A percentile compares a stretch with the other conserved stretches of the same genome.
Conservation (phyloP, 2,797 vertebrate species). For the Anas bernieri region DNA sequence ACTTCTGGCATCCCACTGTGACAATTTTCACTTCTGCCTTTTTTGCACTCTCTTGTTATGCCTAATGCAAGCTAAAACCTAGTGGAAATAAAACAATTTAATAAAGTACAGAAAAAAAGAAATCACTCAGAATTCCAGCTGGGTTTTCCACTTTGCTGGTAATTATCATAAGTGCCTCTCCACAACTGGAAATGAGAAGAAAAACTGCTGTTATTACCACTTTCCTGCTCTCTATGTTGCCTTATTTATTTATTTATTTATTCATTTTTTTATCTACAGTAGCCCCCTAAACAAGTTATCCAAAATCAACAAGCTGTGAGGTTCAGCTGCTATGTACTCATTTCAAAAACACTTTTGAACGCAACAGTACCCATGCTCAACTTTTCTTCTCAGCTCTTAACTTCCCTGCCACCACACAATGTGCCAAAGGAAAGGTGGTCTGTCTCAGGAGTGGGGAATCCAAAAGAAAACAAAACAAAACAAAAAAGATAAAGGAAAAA, state of each 20-base stretch:
- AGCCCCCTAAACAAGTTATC: conserved; percentile 65
- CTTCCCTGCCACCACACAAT: neutral
- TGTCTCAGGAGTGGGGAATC: neutral
- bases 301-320: conserved; percentile 59
- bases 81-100: conserved; percentile 46
- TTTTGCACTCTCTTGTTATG: conserved; percentile 21
- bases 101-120: conserved; percentile 40
- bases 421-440: neutral
- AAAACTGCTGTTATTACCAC: conserved; percentile 28
- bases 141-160: conserved; percentile 63
- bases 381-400: conserved; percentile 20
- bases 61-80: neutral
- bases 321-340: conserved; percentile 3
- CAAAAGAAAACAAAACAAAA: neutral
- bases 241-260: conserved; percentile 55
- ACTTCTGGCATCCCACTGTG: neutral
- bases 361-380: neutral
- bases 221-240: conserved; percentile 38
- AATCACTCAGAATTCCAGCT: conserved; percentile 50
- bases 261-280: conserved; percentile 22
- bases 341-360: conserved; percentile 59
- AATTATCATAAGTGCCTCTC: conserved; percentile 69
- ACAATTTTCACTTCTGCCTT: conserved; percentile 51
- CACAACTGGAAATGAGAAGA: conserved; percentile 42
- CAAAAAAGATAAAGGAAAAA: neutral